These are phyloP conservation scores for Drosophila suzukii DNA, from an alignment of 1,140 invertebrate species.

Conservation along the genomic window DNA sequence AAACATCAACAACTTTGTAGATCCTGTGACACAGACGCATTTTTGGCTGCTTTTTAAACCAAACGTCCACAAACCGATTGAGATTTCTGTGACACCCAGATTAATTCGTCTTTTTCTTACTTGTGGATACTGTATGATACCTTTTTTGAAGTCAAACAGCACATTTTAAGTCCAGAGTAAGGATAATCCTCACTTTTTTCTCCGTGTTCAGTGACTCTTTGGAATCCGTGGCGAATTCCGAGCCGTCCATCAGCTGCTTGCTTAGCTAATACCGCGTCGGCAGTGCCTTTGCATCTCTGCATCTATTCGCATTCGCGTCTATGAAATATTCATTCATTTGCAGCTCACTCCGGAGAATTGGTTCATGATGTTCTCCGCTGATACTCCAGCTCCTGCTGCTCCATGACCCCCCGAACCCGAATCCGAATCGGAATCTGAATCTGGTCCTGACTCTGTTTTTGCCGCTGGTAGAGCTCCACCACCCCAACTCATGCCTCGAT, in stretches of 20 bases:
- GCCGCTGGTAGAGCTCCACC: background rate
- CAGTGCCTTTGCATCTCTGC: conserved; percentile 59
- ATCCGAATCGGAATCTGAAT: background rate
- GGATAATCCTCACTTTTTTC: background rate
- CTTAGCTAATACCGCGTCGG: conserved; percentile 46
- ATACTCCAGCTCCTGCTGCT: conserved; percentile 24
- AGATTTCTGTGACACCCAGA: no score
- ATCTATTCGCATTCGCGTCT: conserved; percentile 63
- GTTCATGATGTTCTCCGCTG: conserved; percentile 59
- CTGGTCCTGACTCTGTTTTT: conserved; percentile 15
- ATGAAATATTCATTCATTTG: conserved; percentile 82
- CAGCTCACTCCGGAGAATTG: conserved; percentile 73
- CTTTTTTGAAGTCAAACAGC: no score
- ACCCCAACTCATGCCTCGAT: conserved; percentile 52
- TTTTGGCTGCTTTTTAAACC: no score
- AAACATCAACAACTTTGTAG: no score
- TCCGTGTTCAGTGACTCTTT: conserved; percentile 5
- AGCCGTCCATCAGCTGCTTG: conserved; percentile 47
- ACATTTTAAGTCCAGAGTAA: background rate
- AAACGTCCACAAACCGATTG: no score
- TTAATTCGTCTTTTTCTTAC: background rate
- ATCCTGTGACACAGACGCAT: no score
- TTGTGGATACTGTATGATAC: no score
- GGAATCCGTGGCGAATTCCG: conserved; percentile 10
- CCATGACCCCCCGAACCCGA: conserved; percentile 6